Conservation (phyloP, 2,113 vertebrate genomes). For the Ranitomeya variabilis region DNA sequence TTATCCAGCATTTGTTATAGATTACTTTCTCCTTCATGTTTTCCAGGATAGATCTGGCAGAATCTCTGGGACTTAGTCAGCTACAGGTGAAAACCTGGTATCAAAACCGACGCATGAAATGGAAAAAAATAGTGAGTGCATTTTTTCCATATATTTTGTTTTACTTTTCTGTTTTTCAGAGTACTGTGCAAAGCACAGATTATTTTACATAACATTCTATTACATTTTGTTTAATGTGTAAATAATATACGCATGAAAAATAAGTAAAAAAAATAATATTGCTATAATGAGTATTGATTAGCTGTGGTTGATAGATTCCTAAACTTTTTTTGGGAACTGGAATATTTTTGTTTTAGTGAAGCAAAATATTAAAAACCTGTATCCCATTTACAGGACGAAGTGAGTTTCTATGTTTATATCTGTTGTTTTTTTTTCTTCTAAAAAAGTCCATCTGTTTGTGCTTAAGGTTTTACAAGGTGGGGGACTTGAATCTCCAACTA, state of each 20-base stretch:
- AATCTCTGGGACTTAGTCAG: constrained; percentile 96
- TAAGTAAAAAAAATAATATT: neutral
- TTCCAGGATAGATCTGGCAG: constrained; percentile 96
- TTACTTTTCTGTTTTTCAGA: neutral
- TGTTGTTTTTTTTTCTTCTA: neutral
- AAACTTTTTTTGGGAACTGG: neutral
- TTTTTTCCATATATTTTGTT: neutral
- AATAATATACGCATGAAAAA: neutral
- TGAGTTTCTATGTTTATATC: neutral
- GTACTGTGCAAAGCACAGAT: neutral
- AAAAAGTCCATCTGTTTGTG: constrained; percentile 22
- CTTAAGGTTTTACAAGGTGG: constrained; percentile 92
- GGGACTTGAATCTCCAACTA: constrained; percentile 94
- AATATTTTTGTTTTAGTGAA: neutral
- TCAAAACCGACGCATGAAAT: constrained; percentile 98
- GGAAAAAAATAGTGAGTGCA: constrained; percentile 98
- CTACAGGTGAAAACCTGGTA: constrained; percentile 99
- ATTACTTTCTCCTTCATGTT: neutral
- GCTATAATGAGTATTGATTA: neutral
- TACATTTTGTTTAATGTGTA: too few species aligned
- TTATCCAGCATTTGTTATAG: too few species aligned
- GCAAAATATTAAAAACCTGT: neutral
- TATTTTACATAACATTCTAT: neutral
- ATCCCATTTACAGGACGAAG: neutral
- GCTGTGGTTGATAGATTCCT: neutral